Conservation (phyloP, 2,888 invertebrate genomes). For the Callimorpha dominula region DNA sequence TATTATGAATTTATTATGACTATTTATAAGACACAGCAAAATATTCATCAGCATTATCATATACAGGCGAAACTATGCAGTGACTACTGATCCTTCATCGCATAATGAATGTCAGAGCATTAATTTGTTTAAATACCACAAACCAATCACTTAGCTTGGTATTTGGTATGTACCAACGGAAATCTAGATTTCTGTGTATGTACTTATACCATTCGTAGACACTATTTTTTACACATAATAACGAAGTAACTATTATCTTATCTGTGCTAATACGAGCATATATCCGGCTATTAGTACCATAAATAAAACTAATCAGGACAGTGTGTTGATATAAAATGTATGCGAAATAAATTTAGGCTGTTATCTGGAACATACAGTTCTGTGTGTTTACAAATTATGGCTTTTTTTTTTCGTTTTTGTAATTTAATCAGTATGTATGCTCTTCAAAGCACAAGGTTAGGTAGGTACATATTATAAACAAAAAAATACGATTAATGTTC, state of each 20-base stretch:
- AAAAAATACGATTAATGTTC: not conserved
- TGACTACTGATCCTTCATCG: not conserved
- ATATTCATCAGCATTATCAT: no score
- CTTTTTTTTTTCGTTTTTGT: slow-evolving; percentile 8
- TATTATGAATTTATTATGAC: no score
- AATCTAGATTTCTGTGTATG: no score
- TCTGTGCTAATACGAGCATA: not conserved
- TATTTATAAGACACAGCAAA: no score
- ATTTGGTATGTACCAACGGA: no score
- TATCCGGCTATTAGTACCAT: not conserved
- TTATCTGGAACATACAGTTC: slow-evolving; percentile 36
- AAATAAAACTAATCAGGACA: slow-evolving; percentile 5
- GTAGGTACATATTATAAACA: no score
- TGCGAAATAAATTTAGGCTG: slow-evolving; percentile 40
- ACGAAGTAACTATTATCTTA: not conserved
- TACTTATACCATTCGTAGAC: not conserved
- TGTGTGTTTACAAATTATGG: slow-evolving; percentile 17
- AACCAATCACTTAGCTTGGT: not conserved
- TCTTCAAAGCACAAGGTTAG: no score
- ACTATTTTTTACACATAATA: not conserved
- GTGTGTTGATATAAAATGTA: slow-evolving; percentile 26
- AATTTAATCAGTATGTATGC: no score
- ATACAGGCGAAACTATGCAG: no score
- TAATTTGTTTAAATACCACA: not conserved
- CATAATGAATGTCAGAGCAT: not conserved